Evolutionary conservation across 1,140 invertebrate species (phyloP).

Genomic region (Lutraria rhynchaena): DNA sequence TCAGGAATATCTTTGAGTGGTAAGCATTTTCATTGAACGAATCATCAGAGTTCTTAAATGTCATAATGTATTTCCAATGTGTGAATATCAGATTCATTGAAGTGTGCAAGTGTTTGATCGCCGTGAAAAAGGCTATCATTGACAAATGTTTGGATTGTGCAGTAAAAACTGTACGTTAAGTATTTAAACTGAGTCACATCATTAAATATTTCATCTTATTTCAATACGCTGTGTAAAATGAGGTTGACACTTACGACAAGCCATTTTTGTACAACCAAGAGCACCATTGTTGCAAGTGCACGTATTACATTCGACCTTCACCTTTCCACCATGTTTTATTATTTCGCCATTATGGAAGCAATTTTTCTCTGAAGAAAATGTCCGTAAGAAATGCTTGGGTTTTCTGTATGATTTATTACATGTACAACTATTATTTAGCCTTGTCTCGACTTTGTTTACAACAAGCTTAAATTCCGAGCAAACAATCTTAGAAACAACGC

Average conservation of each 20-base stretch:
- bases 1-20: background rate
- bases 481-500: too few relatives aligned
- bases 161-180: background rate
- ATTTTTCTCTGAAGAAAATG: background rate
- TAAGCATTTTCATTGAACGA: background rate
- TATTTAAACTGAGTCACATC: background rate
- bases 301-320: slow-evolving; percentile 25
- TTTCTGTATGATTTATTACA: too few relatives aligned
- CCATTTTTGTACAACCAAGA: slow-evolving; percentile 18
- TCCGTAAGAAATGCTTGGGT: too few relatives aligned
- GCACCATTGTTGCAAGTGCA: slow-evolving; percentile 21
- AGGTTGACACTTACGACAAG: slow-evolving; percentile 14
- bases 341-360: slow-evolving; percentile 10
- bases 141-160: too few relatives aligned
- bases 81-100: background rate
- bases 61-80: background rate
- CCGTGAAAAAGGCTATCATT: background rate
- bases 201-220: background rate
- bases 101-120: background rate
- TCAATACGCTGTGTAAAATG: background rate
- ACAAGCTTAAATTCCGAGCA: too few relatives aligned
- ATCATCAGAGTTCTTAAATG: background rate
- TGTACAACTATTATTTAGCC: too few relatives aligned
- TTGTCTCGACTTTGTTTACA: too few relatives aligned
- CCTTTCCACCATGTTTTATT: slow-evolving; percentile 1